phyloP scores from a whole-genome alignment of 2,113 vertebrate genomes.

The Tichodroma muraria region DNA sequence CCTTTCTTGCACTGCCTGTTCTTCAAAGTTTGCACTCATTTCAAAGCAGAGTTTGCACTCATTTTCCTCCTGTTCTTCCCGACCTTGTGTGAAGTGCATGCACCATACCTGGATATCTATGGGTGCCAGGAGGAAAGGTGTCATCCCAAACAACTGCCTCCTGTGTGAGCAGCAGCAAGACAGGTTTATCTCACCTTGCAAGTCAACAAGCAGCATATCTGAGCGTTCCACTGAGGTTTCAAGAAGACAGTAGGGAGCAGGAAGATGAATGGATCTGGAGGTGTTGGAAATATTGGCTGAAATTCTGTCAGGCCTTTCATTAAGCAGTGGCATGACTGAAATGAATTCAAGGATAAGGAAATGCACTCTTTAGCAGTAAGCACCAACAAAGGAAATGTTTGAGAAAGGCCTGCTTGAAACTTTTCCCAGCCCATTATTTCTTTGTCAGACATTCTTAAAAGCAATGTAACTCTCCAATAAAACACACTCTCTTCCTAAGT shows the following conservation, averaged over 20 bases:
- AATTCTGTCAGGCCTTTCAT: neutral
- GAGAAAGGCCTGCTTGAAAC: neutral
- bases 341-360: neutral
- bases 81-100: fast-evolving
- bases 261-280: neutral
- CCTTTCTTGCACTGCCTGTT: neutral
- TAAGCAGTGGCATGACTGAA: neutral
- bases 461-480: neutral
- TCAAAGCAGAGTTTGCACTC: neutral
- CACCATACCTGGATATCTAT: neutral
- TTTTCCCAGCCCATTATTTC: neutral
- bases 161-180: fast-evolving
- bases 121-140: neutral
- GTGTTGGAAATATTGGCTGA: neutral
- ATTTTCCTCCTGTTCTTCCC: neutral
- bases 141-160: neutral
- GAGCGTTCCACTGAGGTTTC: neutral
- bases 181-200: fast-evolving
- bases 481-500: neutral
- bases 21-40: neutral
- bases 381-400: neutral
- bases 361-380: neutral
- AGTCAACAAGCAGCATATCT: neutral
- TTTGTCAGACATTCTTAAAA: neutral
- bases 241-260: neutral